Percentiles rank a stretch among this genome's conserved stretches.
phyloP scores from a whole-genome alignment of 2,888 invertebrate species.

The Apoderus coryli region DNA sequence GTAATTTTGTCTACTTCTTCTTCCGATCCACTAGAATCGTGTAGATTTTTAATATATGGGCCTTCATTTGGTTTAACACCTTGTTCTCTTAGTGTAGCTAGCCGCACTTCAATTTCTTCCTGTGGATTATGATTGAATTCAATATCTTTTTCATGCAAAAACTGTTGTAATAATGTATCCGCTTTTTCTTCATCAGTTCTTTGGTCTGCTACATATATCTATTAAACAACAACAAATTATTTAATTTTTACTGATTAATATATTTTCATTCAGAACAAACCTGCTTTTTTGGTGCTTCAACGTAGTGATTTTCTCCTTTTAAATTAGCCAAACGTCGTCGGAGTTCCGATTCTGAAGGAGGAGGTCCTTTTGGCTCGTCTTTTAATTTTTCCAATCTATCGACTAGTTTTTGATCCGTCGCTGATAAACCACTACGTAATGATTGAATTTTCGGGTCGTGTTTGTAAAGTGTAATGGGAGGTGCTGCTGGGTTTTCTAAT shows the following conservation, averaged over 20 bases:
- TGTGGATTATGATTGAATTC: constrained; percentile 34
- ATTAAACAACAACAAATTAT: no score
- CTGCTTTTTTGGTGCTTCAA: constrained; percentile 23
- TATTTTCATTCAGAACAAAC: no score
- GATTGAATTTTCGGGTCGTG: constrained; percentile 28
- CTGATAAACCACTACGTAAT: constrained; percentile 32
- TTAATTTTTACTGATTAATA: no score
- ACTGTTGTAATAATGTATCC: constrained; percentile 48
- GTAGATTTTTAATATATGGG: constrained; percentile 27
- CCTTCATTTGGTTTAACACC: constrained; percentile 30
- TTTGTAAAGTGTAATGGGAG: constrained; percentile 41
- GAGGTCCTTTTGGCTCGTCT: constrained; percentile 35
- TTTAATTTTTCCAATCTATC: constrained; percentile 55
- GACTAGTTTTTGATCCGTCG: constrained; percentile 45
- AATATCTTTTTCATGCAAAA: constrained; percentile 34
- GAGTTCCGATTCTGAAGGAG: constrained; percentile 48
- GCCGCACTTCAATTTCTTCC: constrained; percentile 38
- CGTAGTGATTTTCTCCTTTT: constrained; percentile 40
- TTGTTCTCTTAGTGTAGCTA: constrained; percentile 37
- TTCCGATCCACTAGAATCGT: constrained; percentile 28
- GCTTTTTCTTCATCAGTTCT: constrained; percentile 56
- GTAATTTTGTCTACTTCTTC: constrained; percentile 31
- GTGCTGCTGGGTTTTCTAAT: constrained; percentile 38
- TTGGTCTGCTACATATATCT: no score
- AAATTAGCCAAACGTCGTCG: constrained; percentile 48